Percentiles rank a stretch among this genome's conserved stretches.
These are phyloP conservation scores for Phenganax stokvisi DNA, from an alignment of 92 coral and sea anemone species.

Conservation along the genomic window DNA sequence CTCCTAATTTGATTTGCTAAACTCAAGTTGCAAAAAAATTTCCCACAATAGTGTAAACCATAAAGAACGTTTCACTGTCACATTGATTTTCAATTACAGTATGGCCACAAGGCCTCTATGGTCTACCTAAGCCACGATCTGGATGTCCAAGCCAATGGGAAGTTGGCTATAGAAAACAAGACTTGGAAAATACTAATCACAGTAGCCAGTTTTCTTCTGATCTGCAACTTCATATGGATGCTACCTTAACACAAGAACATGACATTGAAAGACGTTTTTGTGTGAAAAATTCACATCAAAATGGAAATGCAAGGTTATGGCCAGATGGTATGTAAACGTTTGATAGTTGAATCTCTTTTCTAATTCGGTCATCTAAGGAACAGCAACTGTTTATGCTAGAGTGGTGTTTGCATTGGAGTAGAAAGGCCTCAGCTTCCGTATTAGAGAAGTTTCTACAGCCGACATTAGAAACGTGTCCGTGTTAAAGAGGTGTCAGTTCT, in stretches of 20 bases:
- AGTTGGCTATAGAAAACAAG: slow-evolving; percentile 15
- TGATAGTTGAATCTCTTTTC: neutral
- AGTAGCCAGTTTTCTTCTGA: slow-evolving; percentile 3
- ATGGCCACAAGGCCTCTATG: slow-evolving; percentile 18
- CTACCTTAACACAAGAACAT: neutral
- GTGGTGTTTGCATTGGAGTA: no score
- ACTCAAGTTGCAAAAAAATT: no score
- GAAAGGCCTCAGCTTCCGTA: no score
- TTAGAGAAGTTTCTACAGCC: no score
- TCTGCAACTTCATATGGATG: slow-evolving; percentile 11
- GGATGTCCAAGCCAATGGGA: slow-evolving; percentile 19
- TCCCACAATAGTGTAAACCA: neutral
- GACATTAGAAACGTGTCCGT: no score
- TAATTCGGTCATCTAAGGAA: neutral
- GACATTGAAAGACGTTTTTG: slow-evolving; percentile 12
- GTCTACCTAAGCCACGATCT: slow-evolving; percentile 15
- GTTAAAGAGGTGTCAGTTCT: no score
- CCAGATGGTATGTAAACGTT: slow-evolving; percentile 3
- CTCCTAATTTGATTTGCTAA: no score
- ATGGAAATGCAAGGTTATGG: slow-evolving; percentile 5
- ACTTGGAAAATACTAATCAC: neutral
- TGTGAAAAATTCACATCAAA: neutral
- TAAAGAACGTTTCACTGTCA: no score
- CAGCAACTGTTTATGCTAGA: no score
- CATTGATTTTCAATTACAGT: neutral